Evolutionary conservation across 2,797 vertebrate species (phyloP).

Genomic region (Antennarius maculatus): DNA sequence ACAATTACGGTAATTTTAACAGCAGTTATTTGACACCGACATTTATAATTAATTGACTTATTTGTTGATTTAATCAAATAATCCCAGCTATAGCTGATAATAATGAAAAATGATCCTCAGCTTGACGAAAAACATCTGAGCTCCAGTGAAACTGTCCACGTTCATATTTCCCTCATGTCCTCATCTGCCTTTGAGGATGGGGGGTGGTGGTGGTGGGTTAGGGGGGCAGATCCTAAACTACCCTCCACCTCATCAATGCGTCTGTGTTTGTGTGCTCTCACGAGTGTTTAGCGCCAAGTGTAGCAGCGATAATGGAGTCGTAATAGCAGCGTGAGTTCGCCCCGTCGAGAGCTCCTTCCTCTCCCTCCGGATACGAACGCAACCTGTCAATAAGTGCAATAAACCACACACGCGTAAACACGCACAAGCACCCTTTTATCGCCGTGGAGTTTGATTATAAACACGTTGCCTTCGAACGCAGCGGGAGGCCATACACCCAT

Average conservation of each 20-base stretch:
- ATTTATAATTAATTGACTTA: background rate
- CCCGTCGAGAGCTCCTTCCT: slow-evolving; percentile 23
- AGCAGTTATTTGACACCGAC: background rate
- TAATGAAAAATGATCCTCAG: background rate
- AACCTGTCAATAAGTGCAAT: slow-evolving; percentile 58
- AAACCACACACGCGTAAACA: slow-evolving; percentile 60
- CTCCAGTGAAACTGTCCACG: background rate
- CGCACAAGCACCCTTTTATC: slow-evolving; percentile 64
- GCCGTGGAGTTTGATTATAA: slow-evolving; percentile 68
- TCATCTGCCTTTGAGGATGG: background rate
- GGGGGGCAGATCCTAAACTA: no score
- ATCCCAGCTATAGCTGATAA: background rate
- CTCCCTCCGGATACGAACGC: slow-evolving; percentile 24
- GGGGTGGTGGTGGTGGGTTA: background rate
- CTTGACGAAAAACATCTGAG: no score
- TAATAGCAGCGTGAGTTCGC: slow-evolving; percentile 23
- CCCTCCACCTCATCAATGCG: slow-evolving; percentile 33
- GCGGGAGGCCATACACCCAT: slow-evolving; percentile 37
- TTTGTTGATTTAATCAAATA: background rate
- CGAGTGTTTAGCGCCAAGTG: slow-evolving; percentile 46
- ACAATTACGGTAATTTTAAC: background rate
- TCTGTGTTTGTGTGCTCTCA: slow-evolving; percentile 22
- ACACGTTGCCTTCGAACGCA: slow-evolving; percentile 60
- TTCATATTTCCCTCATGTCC: background rate
- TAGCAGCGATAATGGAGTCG: slow-evolving; percentile 48